A percentile compares a stretch with the other conserved stretches of the same genome.
Conservation (phyloP, 2,113 vertebrate species). For the Aspidoscelis tigris region DNA sequence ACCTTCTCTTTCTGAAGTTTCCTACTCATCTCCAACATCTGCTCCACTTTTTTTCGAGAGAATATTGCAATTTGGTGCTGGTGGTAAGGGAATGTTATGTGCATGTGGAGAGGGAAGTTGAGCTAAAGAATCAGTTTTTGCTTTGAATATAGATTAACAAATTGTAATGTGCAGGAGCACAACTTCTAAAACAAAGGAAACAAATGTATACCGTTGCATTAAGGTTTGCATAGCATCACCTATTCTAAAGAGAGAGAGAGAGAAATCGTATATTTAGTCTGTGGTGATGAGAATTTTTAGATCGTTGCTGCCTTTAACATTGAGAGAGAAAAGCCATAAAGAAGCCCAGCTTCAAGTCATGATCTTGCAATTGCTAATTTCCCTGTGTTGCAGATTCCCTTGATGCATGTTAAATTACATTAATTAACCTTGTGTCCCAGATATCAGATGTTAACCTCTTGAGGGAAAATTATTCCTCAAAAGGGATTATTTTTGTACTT, state of each 20-base stretch:
- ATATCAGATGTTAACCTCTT: constrained; percentile 47
- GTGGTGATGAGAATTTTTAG: not conserved
- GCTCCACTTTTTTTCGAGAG: no score
- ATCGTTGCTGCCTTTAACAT: constrained; percentile 5
- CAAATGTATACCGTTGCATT: not conserved
- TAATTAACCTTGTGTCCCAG: constrained; percentile 43
- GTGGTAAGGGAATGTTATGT: no score
- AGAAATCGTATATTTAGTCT: not conserved
- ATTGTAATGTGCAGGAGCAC: no score
- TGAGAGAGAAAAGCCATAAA: constrained; percentile 15
- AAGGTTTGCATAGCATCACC: not conserved
- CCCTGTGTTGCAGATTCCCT: constrained; percentile 36
- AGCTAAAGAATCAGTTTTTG: no score
- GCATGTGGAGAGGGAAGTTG: no score
- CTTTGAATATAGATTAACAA: no score
- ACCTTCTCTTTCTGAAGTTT: no score
- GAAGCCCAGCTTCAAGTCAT: not conserved
- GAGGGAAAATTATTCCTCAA: constrained; percentile 32
- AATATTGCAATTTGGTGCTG: no score
- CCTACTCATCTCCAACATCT: no score
- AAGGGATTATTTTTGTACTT: constrained; percentile 50
- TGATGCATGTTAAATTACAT: constrained; percentile 34
- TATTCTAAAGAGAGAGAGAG: not conserved
- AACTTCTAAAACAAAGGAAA: not conserved
- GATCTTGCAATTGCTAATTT: constrained; percentile 19